phyloP scores from a whole-genome alignment of 2,888 invertebrate species.

The Linyphia triangularis region DNA sequence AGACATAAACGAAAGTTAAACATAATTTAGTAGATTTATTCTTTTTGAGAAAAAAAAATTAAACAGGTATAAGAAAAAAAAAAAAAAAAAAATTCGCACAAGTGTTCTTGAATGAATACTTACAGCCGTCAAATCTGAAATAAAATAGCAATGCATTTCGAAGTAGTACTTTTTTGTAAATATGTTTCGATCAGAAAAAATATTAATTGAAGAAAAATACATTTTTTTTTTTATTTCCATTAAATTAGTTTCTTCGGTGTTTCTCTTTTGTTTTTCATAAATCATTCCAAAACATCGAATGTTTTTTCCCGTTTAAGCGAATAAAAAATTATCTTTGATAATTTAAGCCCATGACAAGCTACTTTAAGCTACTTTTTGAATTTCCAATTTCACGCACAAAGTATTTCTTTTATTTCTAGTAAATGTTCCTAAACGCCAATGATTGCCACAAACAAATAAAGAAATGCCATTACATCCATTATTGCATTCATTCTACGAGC shows the following conservation, averaged over 20 bases:
- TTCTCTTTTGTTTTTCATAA: neutral
- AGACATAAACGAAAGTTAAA: too few relatives aligned
- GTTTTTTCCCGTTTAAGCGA: neutral
- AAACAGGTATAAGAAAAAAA: too few relatives aligned
- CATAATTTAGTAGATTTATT: too few relatives aligned
- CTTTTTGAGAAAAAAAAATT: too few relatives aligned
- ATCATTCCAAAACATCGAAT: neutral
- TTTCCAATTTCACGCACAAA: neutral
- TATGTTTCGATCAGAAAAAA: too few relatives aligned
- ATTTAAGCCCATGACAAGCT: neutral
- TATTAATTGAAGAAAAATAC: neutral
- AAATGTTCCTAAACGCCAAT: neutral
- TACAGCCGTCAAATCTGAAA: too few relatives aligned
- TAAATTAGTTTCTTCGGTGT: constrained; percentile 10
- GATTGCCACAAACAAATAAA: neutral
- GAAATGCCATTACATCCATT: neutral
- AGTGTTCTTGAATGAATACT: too few relatives aligned
- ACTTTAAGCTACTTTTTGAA: neutral
- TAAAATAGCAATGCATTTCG: neutral
- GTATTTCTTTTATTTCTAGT: neutral
- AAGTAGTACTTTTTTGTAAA: neutral
- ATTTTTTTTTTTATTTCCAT: constrained; percentile 17
- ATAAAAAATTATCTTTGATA: too few relatives aligned
- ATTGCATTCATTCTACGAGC: too few relatives aligned
- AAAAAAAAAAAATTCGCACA: too few relatives aligned